These are phyloP conservation scores for Drosophila oshimai DNA, from an alignment of 1,140 invertebrate species.

Conservation along the genomic window DNA sequence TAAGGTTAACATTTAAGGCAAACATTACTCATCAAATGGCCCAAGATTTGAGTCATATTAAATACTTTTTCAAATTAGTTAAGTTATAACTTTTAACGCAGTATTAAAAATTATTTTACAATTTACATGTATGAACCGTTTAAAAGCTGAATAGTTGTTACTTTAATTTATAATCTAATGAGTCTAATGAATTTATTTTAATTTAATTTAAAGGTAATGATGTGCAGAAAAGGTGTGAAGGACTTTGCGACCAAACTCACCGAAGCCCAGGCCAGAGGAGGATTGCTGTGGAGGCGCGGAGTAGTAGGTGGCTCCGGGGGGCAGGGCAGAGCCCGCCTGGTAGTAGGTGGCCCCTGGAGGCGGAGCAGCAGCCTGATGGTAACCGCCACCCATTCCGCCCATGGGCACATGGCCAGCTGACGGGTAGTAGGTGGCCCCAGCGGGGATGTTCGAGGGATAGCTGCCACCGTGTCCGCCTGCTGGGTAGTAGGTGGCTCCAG, in stretches of 20 bases:
- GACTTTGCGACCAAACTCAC: slow-evolving; percentile 56
- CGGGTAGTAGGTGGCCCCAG: slow-evolving; percentile 55
- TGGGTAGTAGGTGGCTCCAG: slow-evolving; percentile 67
- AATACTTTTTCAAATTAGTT: too few species aligned
- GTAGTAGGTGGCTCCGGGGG: slow-evolving; percentile 70
- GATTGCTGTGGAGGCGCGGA: slow-evolving; percentile 66
- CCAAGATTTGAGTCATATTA: neutral
- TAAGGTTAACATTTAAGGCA: neutral
- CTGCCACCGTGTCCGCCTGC: slow-evolving; percentile 40
- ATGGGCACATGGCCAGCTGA: slow-evolving; percentile 47
- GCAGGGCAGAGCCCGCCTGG: slow-evolving; percentile 64
- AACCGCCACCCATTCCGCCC: slow-evolving; percentile 46
- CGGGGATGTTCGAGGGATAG: slow-evolving; percentile 36
- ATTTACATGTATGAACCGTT: too few species aligned
- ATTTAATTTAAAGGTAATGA: too few species aligned
- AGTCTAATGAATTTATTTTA: too few species aligned
- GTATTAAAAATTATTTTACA: too few species aligned
- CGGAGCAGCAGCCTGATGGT: slow-evolving; percentile 51
- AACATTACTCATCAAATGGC: neutral
- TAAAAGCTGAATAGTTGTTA: too few species aligned
- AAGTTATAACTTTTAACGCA: too few species aligned
- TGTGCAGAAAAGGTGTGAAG: too few species aligned
- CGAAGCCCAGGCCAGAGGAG: slow-evolving; percentile 74
- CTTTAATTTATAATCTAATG: too few species aligned
- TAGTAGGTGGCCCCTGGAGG: slow-evolving; percentile 74